These are phyloP conservation scores for Acheta domesticus DNA, from an alignment of 2,888 invertebrate species.

Conservation along the genomic window DNA sequence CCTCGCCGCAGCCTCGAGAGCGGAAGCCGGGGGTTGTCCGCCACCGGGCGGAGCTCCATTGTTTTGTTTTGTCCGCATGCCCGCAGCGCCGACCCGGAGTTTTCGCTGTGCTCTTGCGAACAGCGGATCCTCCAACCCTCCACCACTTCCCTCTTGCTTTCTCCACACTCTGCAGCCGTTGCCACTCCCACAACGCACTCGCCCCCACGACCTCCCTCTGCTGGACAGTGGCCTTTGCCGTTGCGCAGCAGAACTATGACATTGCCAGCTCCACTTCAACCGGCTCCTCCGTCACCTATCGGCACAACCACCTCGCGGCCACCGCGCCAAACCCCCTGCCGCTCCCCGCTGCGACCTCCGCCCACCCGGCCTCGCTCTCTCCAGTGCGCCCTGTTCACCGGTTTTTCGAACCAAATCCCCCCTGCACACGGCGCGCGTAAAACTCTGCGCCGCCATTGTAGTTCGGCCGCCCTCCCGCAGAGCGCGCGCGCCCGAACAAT, in stretches of 20 bases:
- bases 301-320: not conserved
- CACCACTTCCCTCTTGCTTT: not conserved
- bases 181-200: not conserved
- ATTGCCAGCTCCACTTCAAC: not conserved
- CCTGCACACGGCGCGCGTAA: slow-evolving; percentile 3
- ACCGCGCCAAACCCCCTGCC: not conserved
- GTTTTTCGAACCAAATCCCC: slow-evolving; percentile 12
- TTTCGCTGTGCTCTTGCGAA: too few species aligned
- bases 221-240: not conserved
- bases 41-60: not conserved
- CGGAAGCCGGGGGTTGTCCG: not conserved
- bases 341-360: not conserved
- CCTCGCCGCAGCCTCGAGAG: not conserved
- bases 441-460: not conserved
- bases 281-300: not conserved
- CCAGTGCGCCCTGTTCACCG: not conserved
- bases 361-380: not conserved
- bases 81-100: too few species aligned
- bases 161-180: not conserved
- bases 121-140: not conserved
- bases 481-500: not conserved
- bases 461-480: slow-evolving; percentile 4
- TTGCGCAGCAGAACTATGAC: not conserved
- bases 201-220: not conserved
- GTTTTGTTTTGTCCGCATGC: not conserved